phyloP scores from a whole-genome alignment of 2,797 vertebrate genomes.

The Ptychadena robeensis region DNA sequence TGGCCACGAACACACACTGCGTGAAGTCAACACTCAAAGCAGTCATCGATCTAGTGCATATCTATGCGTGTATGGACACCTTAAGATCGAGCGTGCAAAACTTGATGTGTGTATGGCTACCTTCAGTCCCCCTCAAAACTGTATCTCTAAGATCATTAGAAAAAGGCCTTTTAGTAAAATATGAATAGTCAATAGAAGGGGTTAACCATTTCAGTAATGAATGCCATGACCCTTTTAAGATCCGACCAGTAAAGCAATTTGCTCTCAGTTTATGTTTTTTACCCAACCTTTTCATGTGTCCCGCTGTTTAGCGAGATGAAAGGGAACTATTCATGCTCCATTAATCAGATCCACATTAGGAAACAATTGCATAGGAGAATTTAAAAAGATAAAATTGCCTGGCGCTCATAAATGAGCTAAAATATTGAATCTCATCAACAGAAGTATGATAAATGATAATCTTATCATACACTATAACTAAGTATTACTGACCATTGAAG shows the following conservation, averaged over 20 bases:
- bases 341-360: conserved; percentile 27
- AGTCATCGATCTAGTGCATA: no score
- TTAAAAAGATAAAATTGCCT: conserved; percentile 20
- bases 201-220: background rate
- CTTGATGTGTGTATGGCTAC: no score
- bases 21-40: no score
- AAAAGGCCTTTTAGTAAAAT: background rate
- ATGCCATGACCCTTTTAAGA: conserved; percentile 2
- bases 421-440: background rate
- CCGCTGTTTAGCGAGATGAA: conserved; percentile 24
- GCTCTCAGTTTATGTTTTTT: background rate
- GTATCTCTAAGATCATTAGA: background rate
- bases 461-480: conserved; percentile 13
- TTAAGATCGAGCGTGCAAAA: no score
- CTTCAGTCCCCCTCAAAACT: no score
- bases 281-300: conserved; percentile 22
- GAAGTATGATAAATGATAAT: conserved; percentile 15
- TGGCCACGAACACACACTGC: no score
- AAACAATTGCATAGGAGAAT: conserved; percentile 1
- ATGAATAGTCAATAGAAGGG: background rate
- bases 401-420: background rate
- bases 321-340: background rate
- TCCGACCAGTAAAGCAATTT: conserved; percentile 15
- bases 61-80: no score
- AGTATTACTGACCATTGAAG: background rate